Evolutionary conservation across 2,113 vertebrate genomes (phyloP), one percentile per base, ranked within the genome.

Genomic region (Sitta europaea): DNA sequence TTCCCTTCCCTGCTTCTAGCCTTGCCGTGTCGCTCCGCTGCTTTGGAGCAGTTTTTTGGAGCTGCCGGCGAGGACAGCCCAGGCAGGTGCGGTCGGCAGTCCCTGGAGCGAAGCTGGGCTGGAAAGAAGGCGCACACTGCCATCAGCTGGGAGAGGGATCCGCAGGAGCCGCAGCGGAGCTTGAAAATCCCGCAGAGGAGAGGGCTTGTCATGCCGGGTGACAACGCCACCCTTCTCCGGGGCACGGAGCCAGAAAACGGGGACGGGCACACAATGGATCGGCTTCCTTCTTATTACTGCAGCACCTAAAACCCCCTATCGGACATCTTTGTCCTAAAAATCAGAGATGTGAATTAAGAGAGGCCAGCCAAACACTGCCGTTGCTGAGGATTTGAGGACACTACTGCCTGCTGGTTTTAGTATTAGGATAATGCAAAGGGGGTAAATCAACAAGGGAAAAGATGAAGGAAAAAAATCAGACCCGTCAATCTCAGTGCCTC

Each of bases 121-220:
- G 40, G 62, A 23, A 3, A 10, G 57, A 43, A 33, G 72, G 96
- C 54, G 31, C 78, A 95, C 58, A 63, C 63, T 90, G 96, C 97
- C 97, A 96, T 54, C 97, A 18, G 8, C 95, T 21, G 97, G 97
- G 29, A 35, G 10, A 66, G 80, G 31, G 27, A 45, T 43, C 18
- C 47, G 2, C 6, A 0, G 35, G 7, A 28, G 47, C 40, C 13
- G 14, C 45, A 19, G 29, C 63, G 3, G 22, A 72, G 36, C 0
- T 4, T 55, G n/a, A n/a, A n/a, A n/a, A n/a, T n/a, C n/a, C 22
- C 29, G 42, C 71, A 20, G 4, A 33, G 4, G 5, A 0, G 1
- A 1, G 35, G 0, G 43, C 1, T 42, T 33, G 13, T 78, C 43
- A 1, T 0, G 31, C 8, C 0, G 0, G 23, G 4, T 8, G n/a